These are phyloP conservation scores for Pseudochirops cupreus DNA, from an alignment of 2,797 vertebrate genomes.

Conservation along the genomic window DNA sequence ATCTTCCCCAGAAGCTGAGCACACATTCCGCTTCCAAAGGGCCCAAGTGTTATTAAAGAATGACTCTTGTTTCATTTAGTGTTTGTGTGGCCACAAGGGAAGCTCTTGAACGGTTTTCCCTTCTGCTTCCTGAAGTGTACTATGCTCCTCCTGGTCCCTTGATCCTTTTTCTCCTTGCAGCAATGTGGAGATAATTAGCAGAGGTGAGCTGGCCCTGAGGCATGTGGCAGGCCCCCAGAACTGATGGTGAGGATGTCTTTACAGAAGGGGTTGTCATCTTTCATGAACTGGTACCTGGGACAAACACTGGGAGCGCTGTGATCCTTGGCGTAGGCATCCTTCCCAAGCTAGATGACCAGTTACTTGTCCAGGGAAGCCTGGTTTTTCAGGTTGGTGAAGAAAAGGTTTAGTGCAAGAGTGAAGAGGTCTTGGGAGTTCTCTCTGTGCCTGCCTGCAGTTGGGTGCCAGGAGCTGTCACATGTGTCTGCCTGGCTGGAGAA, in stretches of 20 bases:
- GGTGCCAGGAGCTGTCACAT: slow-evolving; percentile 58
- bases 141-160: not conserved
- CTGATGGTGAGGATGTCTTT: slow-evolving; percentile 73
- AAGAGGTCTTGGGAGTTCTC: slow-evolving; percentile 87
- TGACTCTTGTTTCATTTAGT: not conserved
- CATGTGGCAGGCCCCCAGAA: not conserved
- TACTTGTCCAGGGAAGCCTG: slow-evolving; percentile 83
- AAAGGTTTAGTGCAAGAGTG: slow-evolving; percentile 87
- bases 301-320: slow-evolving; percentile 84
- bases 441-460: slow-evolving; percentile 17
- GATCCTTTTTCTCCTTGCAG: not conserved
- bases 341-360: slow-evolving; percentile 85
- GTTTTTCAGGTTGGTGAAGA: slow-evolving; percentile 84
- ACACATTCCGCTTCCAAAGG: not conserved
- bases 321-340: slow-evolving; percentile 46
- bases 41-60: not conserved
- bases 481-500: slow-evolving; percentile 61
- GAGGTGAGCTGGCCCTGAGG: not conserved
- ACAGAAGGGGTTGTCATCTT: slow-evolving; percentile 85
- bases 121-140: not conserved
- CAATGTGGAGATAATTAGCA: too few relatives aligned
- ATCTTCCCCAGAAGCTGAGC: not conserved
- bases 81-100: not conserved
- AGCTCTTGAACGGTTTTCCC: not conserved
- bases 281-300: slow-evolving; percentile 85